Base-by-base conservation (phyloP, 2,797 vertebrate genomes). In the Labroides dimidiatus region DNA sequence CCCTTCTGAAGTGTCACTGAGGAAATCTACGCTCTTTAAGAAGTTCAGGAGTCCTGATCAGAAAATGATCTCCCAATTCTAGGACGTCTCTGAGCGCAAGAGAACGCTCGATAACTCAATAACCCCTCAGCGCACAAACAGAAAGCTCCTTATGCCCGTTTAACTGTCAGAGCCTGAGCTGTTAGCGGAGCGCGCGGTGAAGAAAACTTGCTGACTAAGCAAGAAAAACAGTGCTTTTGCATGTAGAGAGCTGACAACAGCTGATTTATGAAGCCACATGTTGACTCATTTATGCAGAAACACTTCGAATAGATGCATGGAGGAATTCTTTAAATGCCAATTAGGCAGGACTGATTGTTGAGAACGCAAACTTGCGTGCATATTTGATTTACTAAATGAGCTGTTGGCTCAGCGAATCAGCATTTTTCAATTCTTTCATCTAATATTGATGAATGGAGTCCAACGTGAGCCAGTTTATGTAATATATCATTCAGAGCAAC, bases 391-490 rank as follows among this genome's bases (percentile, higher is more conserved):
- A 79, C 52, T 57, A 37, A 66, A 49, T 52, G 55, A 50, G 56
- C 39, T 50, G 63, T 48, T 59, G 42, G 53, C 64, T 70, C 68
- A 54, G 60, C 63, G 51, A 1, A 58, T 51, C 41, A 50, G 67
- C 56, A 33, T 63, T 20, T 55, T 42, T 85, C 57, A 65, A 12
- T 51, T 66, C 58, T 75, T 67, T 50, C 47, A 82, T 84, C 42
- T 76, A 85, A 81, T 73, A 80, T 60, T 81, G 71, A 84, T 81
- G 49, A 69, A 70, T 54, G 19, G 13, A 59, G 67, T 37, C 47
- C 45, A 61, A 30, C 36, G 24, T 44, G 50, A 33, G 42, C 21
- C 59, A 48, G n/a, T n/a, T 51, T 15, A 19, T 39, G 37, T 39
- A 39, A 39, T 14, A 39, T 61, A 60, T 23, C 17, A 68, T 62